Evolutionary conservation across 2,888 invertebrate species (phyloP), one percentile per base, ranked within the genome.

Genomic region (Latrodectus hesperus): DNA sequence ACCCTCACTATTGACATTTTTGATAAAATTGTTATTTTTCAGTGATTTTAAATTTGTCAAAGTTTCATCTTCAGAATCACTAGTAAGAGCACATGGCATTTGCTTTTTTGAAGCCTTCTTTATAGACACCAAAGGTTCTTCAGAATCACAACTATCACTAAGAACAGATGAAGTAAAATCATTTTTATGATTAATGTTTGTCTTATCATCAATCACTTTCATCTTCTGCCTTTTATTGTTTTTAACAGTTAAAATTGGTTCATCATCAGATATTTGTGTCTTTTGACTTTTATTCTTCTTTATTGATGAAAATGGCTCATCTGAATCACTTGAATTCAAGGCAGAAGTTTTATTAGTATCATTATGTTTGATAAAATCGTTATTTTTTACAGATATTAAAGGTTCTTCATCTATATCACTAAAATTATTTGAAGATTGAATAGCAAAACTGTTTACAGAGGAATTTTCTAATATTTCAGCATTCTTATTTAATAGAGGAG

Each of bases 381-480:
- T 22, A 11, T 73, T 52, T 3, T 53, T 73, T 22, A n/a, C 14
- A 17, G 5, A 52, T 16, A 49, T 16, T 53, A 74, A 11, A 22
- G 74, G 74, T 60, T 74, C 74, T 60, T 75, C 60, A 9, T 75
- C 74, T n/a, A 53, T 52, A 73, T 73, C 72, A 73, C 53, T 73
- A 53, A 53, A 73, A 73, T 22, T 52, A 4, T 22, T 22, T 22
- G 22, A 22, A 22, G 22, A 22, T 22, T 22, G 22, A 22, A 22
- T 22, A 22, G 1, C 22, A 22, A 22, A 22, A 22, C 22, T 22
- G 22, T 22, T 22, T 22, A 22, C 22, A 22, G 22, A 1, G 22
- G 22, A 22, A 22, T 22, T 22, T 22, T 22, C 22, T 22, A 22
- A 22, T 22, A 22, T 22, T 22, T 22, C 22, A 22, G 22, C 22